Percentiles rank a stretch among this genome's conserved stretches.
These are phyloP conservation scores for Agonopterix heracliana DNA, from an alignment of 2,888 invertebrate species.

Conservation along the genomic window DNA sequence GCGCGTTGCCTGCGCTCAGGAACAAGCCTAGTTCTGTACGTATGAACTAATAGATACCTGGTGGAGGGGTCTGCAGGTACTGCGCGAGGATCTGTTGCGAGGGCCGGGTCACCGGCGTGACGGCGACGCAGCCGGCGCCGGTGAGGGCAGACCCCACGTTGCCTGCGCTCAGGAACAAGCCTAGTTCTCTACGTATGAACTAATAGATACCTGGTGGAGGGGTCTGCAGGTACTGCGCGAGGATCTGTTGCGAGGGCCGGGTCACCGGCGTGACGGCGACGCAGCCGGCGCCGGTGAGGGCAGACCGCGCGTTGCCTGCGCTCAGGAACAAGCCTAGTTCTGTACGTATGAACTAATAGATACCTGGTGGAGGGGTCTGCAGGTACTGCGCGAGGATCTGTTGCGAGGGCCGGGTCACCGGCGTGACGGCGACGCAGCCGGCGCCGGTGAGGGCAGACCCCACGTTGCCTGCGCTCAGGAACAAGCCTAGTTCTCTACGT, in stretches of 20 bases:
- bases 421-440: conserved; percentile 81
- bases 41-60: conserved; percentile 66
- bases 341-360: neutral
- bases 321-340: conserved; percentile 79
- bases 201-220: conserved; percentile 88
- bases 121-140: too few relatives aligned
- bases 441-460: conserved; percentile 84
- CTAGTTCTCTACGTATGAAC: neutral
- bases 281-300: conserved; percentile 84
- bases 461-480: conserved; percentile 81
- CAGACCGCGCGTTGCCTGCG: conserved; percentile 81
- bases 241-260: conserved; percentile 84
- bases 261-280: conserved; percentile 83
- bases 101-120: conserved; percentile 84
- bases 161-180: conserved; percentile 81
- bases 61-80: conserved; percentile 92
- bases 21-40: conserved; percentile 55
- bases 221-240: conserved; percentile 91
- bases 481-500: conserved; percentile 58
- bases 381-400: conserved; percentile 91
- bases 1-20: conserved; percentile 82
- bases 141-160: conserved; percentile 83
- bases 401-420: conserved; percentile 85
- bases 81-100: conserved; percentile 88
- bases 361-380: conserved; percentile 89